Evolutionary conservation across 1,140 invertebrate genomes (phyloP), one percentile per base, ranked within the genome.

Genomic region (Sweltsa coloradensis): DNA sequence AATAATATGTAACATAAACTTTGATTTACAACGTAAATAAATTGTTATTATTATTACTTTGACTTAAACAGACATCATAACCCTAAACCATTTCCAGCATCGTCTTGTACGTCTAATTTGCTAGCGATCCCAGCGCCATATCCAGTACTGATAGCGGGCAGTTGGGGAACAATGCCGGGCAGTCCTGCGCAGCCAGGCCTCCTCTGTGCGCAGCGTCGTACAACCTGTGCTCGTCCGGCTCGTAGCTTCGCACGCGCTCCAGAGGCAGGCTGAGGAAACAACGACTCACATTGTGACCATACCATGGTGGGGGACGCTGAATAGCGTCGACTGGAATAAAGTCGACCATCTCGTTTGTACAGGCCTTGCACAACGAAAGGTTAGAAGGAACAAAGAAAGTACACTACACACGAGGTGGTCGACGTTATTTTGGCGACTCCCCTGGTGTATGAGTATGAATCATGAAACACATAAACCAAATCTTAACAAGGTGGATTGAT

Each of bases 101-200:
- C n/a, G n/a, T n/a, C n/a, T n/a, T n/a, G n/a, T 31, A 37, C 5
- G 74, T 75, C 58, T 83, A 83, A 61, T 76, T n/a, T n/a, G n/a
- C n/a, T n/a, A n/a, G n/a, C n/a, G n/a, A 77, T 19, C 81, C 81
- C 51, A 81, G 68, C 16, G 78, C 79, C 63, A 82, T 71, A 63
- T 84, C 80, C 43, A 85, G 71, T 47, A 85, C 60, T 7, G 81
- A 84, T 47, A 85, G 71, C n/a, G 74, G 71, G 60, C 82, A 85
- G 41, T 57, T 63, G 36, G 71, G 61, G 60, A 75, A 85, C 47
- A 69, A 65, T 45, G 55, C 53, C 11, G 67, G 61, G 55, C 82
- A 85, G 41, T 74, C 65, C 27, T 24, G 61, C 60, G 57, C 64
- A 53, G 57, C 62, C 57, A 58, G 56, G 51, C 55, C 78, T 60